Base-by-base conservation (phyloP, 2,797 vertebrate species). In the Kryptopterus vitreolus region DNA sequence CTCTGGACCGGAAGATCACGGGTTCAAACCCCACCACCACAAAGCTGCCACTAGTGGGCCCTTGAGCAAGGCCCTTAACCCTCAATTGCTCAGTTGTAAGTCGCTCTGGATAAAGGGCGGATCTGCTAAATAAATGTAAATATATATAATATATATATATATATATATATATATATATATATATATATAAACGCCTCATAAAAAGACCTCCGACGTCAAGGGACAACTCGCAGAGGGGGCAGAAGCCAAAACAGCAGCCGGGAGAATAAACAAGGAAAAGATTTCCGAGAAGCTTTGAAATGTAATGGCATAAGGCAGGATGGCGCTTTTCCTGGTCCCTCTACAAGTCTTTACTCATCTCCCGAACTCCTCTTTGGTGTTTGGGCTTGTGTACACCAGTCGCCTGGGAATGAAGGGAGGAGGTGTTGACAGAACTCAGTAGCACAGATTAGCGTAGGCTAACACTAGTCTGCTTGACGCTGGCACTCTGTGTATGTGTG, bases 241-340 rank as follows among this genome's bases (percentile, higher is more conserved):
- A 68, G 35, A 33, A 75, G 55, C 81, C 68, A 66, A 48, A 82
- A 77, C 29, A 61, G 22, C 33, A 29, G 38, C 79, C 72, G 20
- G n/a, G 61, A 81, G 62, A 46, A 4, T 12, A 77, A 63, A 26
- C 55, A 52, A 33, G 52, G 66, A 61, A 63, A 75, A 12, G 31
- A 82, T 90, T 86, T 84, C 89, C 83, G 87, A 88, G 89, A 92
- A 91, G 22, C 83, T 81, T 87, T 83, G 58, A 90, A 92, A 58
- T 31, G 50, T 77, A 24, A 80, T 52, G 50, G 76, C 76, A 78
- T 65, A 66, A 68, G 29, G 48, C 24, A 46, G 18, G 52, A 61
- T n/a, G 24, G 13, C 43, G 62, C 50, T 11, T 59, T 48, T 76
- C 68, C 29, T 26, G 59, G 38, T 73, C 79, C 66, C n/a, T 26